A percentile compares a stretch with the other conserved stretches of the same genome.
phyloP scores from a whole-genome alignment of 2,113 vertebrate species.

The Syrmaticus mikado region DNA sequence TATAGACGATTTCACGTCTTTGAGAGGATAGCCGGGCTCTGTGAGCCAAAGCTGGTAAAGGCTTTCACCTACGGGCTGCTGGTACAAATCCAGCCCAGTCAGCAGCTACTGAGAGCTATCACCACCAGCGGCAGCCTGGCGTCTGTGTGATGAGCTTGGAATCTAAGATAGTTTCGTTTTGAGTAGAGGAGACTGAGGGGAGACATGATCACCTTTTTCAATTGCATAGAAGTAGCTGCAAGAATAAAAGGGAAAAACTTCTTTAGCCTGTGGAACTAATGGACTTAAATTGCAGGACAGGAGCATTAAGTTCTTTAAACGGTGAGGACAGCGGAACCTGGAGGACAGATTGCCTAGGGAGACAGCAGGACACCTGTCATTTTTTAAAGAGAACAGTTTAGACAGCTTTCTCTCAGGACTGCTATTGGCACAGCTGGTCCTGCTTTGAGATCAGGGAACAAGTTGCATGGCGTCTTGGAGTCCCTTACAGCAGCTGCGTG shows the following conservation, averaged over 20 bases:
- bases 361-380: background rate
- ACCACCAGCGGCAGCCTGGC: conserved; percentile 15
- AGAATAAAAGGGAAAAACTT: background rate
- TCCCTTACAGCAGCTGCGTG: background rate
- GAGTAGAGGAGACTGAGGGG: background rate
- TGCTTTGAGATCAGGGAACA: background rate
- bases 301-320: background rate
- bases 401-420: background rate
- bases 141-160: conserved; percentile 13
- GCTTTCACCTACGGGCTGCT: conserved; percentile 8
- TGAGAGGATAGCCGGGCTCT: background rate
- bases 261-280: background rate
- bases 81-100: conserved; percentile 24
- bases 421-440: background rate
- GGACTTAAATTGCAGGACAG: background rate
- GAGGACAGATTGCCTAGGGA: background rate
- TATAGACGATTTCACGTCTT: background rate
- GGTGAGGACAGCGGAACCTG: background rate
- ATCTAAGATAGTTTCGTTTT: conserved; percentile 26
- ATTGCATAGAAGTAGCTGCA: background rate
- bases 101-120: conserved; percentile 42
- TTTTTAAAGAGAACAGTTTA: background rate
- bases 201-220: background rate
- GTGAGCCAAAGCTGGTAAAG: background rate
- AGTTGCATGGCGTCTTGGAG: rapidly evolving